Evolutionary conservation across 2,888 invertebrate genomes (phyloP).

Genomic region (Cryptus armator): DNA sequence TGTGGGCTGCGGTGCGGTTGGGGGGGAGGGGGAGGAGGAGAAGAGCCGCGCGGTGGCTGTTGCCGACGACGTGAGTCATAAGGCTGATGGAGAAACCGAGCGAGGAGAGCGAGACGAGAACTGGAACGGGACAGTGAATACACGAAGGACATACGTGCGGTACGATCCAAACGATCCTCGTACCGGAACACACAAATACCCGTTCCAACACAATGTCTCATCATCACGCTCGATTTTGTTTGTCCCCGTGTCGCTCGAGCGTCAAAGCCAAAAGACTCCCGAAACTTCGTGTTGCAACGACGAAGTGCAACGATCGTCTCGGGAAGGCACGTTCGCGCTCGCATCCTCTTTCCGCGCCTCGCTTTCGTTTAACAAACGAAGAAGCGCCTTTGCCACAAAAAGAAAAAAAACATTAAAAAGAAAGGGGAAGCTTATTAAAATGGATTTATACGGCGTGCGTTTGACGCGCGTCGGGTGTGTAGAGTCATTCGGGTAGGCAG

Average conservation of each 20-base stretch:
- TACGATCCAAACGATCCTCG: conserved; percentile 25
- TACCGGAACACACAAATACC: conserved; percentile 57
- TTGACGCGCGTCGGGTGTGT: conserved; percentile 62
- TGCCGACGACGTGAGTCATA: conserved; percentile 66
- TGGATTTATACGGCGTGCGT: conserved; percentile 69
- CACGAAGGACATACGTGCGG: conserved; percentile 29
- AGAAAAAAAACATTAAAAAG: conserved; percentile 25
- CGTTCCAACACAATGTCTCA: conserved; percentile 68
- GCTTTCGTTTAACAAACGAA: conserved; percentile 27
- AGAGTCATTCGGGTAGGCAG: conserved; percentile 54
- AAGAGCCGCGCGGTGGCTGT: conserved; percentile 17
- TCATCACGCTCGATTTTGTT: conserved; percentile 69
- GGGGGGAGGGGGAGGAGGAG: too few relatives aligned
- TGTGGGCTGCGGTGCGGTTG: conserved; percentile 17
- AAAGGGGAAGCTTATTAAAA: conserved; percentile 66
- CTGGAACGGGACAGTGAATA: conserved; percentile 17
- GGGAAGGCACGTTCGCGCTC: not conserved
- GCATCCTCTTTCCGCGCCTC: conserved; percentile 1
- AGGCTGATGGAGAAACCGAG: conserved; percentile 57
- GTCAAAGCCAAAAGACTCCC: conserved; percentile 20
- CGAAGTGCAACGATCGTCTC: too few relatives aligned
- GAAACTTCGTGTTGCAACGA: too few relatives aligned
- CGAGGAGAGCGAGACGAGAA: conserved; percentile 37
- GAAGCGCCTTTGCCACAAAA: conserved; percentile 3
- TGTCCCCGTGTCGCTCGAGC: conserved; percentile 23